These are phyloP conservation scores for Andrena camellia DNA, from an alignment of 2,888 invertebrate genomes.

Conservation along the genomic window DNA sequence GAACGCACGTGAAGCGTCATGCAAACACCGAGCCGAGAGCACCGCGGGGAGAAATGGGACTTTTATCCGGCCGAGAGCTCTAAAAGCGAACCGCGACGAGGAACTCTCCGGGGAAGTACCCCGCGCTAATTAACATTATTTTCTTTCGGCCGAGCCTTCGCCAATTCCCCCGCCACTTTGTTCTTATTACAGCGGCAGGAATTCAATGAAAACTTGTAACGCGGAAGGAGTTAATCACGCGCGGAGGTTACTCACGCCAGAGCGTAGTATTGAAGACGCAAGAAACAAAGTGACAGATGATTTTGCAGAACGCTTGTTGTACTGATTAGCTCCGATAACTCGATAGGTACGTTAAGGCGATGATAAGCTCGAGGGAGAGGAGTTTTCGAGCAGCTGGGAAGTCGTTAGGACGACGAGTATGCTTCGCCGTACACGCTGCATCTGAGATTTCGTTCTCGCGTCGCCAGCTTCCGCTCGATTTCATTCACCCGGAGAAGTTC, in stretches of 20 bases:
- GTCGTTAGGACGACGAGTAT: neutral
- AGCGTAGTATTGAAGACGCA: no score
- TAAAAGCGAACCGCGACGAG: conserved; percentile 37
- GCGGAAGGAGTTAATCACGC: no score
- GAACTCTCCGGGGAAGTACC: conserved; percentile 31
- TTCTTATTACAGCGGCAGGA: no score
- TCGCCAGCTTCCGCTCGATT: conserved; percentile 33
- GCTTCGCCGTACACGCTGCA: neutral
- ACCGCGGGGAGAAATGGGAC: conserved; percentile 18
- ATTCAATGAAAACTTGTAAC: no score
- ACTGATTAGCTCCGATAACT: neutral
- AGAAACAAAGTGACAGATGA: no score
- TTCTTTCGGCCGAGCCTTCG: conserved; percentile 28
- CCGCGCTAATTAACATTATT: conserved; percentile 62
- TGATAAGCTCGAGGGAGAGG: neutral
- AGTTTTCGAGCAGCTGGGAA: neutral
- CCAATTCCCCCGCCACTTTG: conserved; percentile 7
- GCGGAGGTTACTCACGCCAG: no score
- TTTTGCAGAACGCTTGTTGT: no score
- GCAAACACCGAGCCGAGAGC: conserved; percentile 48
- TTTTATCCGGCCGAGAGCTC: conserved; percentile 38
- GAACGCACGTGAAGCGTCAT: conserved; percentile 42
- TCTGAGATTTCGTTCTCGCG: conserved; percentile 31
- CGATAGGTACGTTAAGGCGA: neutral
- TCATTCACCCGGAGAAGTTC: conserved; percentile 30